Percentiles rank a stretch among this genome's conserved stretches.
Evolutionary conservation across 1,140 invertebrate genomes (phyloP).

Genomic region (Heliconius hermathena): DNA sequence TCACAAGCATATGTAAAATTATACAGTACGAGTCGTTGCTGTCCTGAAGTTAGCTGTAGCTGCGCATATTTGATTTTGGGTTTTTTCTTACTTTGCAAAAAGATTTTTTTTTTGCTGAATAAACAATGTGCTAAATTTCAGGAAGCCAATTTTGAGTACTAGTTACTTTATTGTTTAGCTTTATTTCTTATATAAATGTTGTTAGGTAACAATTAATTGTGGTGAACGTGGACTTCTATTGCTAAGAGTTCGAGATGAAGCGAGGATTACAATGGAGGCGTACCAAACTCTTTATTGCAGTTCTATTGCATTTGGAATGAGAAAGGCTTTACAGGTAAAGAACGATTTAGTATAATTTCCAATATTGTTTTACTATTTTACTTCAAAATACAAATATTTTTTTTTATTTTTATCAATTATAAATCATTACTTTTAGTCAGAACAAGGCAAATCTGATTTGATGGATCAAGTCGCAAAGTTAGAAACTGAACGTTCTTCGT

Average conservation of each 20-base stretch:
- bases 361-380: too few species aligned
- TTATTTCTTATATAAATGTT: not conserved
- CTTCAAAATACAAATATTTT: not conserved
- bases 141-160: too few species aligned
- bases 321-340: constrained; percentile 94
- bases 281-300: constrained; percentile 98
- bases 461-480: constrained; percentile 83
- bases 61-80: too few species aligned
- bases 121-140: too few species aligned
- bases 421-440: constrained; percentile 63
- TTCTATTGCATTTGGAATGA: constrained; percentile 98
- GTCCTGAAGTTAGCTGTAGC: too few species aligned
- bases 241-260: constrained; percentile 95
- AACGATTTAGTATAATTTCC: too few species aligned
- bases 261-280: constrained; percentile 97
- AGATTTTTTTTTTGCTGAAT: too few species aligned
- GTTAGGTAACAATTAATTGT: constrained; percentile 98
- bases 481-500: constrained; percentile 86
- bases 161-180: too few species aligned
- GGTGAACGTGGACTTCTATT: constrained; percentile 97
- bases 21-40: too few species aligned
- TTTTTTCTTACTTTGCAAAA: too few species aligned
- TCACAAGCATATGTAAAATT: too few species aligned
- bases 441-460: constrained; percentile 85
- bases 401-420: not conserved